Evolutionary conservation across 2,888 invertebrate species (phyloP), one percentile per base, ranked within the genome.

Genomic region (Drosophila meridionalis): DNA sequence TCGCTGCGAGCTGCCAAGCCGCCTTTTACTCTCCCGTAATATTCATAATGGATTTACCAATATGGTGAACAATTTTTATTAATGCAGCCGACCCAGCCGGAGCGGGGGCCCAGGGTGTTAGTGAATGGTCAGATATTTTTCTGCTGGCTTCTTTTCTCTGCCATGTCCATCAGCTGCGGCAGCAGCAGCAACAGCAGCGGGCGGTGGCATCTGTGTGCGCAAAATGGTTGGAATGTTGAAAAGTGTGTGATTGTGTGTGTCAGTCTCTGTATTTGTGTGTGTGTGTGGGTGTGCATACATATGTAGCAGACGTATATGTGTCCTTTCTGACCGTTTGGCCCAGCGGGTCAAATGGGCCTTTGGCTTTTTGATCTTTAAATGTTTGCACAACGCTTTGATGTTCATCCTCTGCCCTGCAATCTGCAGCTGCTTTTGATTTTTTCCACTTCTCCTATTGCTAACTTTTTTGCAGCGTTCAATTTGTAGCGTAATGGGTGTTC

Each of bases 11-110:
- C 56, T 57, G 66, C 71, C 74, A 63, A 57, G 62, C 69, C 68
- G 82, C 73, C 88, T 73, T 75, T 83, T 83, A 83, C 88, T 83
- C 73, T 77, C 68, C 71, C 83, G 91, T 92, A 92, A 91, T 91
- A 92, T 90, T 91, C 92, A 91, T 91, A 91, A 91, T 91, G 91
- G 91, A 92, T 91, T 91, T 92, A 90, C 91, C 92, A 92, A 91
- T 91, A 91, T 91, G 92, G 84, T 90, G 90, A 87, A 69, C 87
- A 78, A 89, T 90, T 91, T 92, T 91, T 91, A 91, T 92, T 91
- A 91, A 91, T 89, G 90, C 82, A 81, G 69, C 69, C 83, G 40
- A 56, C 69, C 77, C 3, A n/a, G 34, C 9, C 50, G 6, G 32
- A 32, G 32, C 34, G 52, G 52, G 64, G 64, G 62, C 50, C 26